Evolutionary conservation across 2,797 vertebrate species (phyloP), one percentile per base, ranked within the genome.

Genomic region (Channa striata): DNA sequence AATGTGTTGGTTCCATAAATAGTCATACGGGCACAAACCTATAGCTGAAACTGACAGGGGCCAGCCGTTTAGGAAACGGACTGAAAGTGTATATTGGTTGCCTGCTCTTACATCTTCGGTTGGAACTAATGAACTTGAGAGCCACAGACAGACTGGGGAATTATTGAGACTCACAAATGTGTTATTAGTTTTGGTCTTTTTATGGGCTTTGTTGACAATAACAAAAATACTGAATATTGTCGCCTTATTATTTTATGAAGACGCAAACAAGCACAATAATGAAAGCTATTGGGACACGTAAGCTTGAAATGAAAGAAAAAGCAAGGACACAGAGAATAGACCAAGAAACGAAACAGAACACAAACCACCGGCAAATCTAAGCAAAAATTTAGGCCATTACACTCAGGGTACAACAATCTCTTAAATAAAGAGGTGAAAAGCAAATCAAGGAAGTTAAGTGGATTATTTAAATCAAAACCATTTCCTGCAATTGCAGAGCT

Each of bases 401-500:
- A 74, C 40, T 46, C 36, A 66, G 5, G 3, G 2, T 46, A 19
- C n/a, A n/a, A n/a, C n/a, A n/a, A 8, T 47, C 39, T 30, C n/a
- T 36, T 16, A 10, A 71, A 51, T 70, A 34, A 34, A 48, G 37
- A 74, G 40, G 48, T 47, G 33, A 50, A 58, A 40, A 63, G 69
- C 6, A 65, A 70, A 71, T 25, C 52, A 75, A 59, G 16, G 21
- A 40, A 52, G 42, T 30, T 60, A 59, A 70, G 36, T 72, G 37
- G 60, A 78, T 61, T 49, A 57, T 43, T 58, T 63, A 20, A 75
- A 68, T 37, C 46, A 74, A 80, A 21, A 40, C 5, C 17, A 65
- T 74, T 83, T 83, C 37, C 68, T 83, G 50, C 58, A 67, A 64
- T 34, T 14, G 74, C 43, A 65, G 61, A 74, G 64, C 46, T 20